Conservation (phyloP, 1,140 invertebrate species). For the Rhopalosiphum padi region DNA sequence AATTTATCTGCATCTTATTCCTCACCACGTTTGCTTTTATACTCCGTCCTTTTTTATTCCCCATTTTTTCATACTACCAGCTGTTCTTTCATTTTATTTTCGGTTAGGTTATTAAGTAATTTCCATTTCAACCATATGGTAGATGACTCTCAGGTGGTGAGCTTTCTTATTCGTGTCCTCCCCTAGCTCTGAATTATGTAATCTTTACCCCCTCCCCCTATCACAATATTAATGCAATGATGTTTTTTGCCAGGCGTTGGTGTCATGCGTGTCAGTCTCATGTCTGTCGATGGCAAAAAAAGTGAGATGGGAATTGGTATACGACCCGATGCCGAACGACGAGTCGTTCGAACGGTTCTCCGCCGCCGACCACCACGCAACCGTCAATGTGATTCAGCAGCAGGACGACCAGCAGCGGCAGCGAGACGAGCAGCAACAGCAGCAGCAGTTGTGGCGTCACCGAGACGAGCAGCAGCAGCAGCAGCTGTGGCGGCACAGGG, state of each 20-base stretch:
- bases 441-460: background rate
- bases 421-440: background rate
- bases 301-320: slow-evolving; percentile 37
- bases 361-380: background rate
- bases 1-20: background rate
- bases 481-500: background rate
- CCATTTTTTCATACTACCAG: background rate
- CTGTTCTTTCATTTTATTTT: background rate
- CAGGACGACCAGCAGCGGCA: no score
- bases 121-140: background rate
- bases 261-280: slow-evolving; percentile 21
- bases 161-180: background rate
- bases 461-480: background rate
- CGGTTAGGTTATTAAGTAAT: background rate
- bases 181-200: background rate
- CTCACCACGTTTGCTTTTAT: background rate
- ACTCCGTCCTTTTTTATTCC: background rate
- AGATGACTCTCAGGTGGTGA: background rate
- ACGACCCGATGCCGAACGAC: background rate
- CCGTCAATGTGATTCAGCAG: background rate
- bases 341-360: background rate
- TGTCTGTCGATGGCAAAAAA: slow-evolving; percentile 10
- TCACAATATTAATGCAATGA: background rate
- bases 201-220: background rate
- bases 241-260: slow-evolving; percentile 21